Base-by-base conservation (phyloP, 2,113 vertebrate species). In the Vidua chalybeata region DNA sequence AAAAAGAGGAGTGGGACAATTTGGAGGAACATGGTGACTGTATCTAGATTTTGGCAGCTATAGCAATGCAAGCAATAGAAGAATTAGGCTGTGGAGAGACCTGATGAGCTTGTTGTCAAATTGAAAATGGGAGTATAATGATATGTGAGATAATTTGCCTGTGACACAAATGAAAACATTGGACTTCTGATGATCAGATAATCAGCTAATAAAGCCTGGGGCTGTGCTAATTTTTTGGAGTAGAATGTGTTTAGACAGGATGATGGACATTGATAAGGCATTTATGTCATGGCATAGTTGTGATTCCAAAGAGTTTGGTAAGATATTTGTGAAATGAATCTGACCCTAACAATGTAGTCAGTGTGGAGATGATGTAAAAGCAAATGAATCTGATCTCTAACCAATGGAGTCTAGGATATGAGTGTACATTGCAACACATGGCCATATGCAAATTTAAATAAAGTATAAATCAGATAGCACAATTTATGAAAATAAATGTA, bases 201-300 rank as follows among this genome's bases (percentile, higher is more conserved):
- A 94, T 81, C 91, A 77, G 87, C 33, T 96, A 91, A 95, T 92
- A 94, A 97, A 92, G 88, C 91, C 93, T 82, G 33, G 52, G 86
- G 84, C 87, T 94, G 93, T 82, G 89, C 61, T 95, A 92, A 96
- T 95, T 94, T 97, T 97, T 95, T 92, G n/a, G 61, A 95, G 89
- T 63, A 73, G 76, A 95, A 95, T 91, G 66, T 87, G 66, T 97
- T 96, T 95, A 89, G 80, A 95, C 77, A 94, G 93, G 49, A 81
- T 87, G 83, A 95, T 94, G 89, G 93, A 94, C 91, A 82, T 75
- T 84, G 95, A 95, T 94, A 96, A 92, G 80, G 45, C 69, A 45
- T 84, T 82, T 87, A 68, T 89, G 64, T 92, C 73, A 93, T 30
- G 49, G 64, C 66, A 92, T 61, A 87, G 86, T 87, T 94, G 91